A percentile compares a stretch with the other conserved stretches of the same genome.
These are phyloP conservation scores for Junonia oenone DNA, from an alignment of 2,888 invertebrate genomes.

Conservation along the genomic window DNA sequence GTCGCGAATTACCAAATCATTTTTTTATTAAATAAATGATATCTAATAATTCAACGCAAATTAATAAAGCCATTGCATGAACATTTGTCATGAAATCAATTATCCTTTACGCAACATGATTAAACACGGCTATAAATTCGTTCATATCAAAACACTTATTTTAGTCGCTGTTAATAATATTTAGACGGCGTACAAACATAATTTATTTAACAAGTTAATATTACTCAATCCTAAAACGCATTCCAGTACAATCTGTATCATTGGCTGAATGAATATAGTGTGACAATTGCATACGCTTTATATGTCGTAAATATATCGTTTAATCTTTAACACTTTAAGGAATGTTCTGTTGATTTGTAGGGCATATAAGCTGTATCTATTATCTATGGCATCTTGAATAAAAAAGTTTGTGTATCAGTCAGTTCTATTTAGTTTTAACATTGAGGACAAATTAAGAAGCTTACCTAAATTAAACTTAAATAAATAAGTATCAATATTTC, in stretches of 20 bases:
- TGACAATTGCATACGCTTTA: constrained; percentile 33
- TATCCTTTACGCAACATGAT: neutral
- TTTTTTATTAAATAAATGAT: neutral
- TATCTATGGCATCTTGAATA: too few relatives aligned
- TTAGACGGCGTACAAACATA: constrained; percentile 13
- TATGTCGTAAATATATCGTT: constrained; percentile 36
- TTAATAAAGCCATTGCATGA: neutral
- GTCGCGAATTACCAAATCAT: neutral
- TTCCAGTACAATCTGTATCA: constrained; percentile 31
- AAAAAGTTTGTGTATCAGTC: too few relatives aligned
- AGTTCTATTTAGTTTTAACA: too few relatives aligned
- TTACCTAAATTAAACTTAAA: too few relatives aligned
- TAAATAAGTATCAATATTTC: too few relatives aligned
- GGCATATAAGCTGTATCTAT: too few relatives aligned
- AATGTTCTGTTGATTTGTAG: too few relatives aligned
- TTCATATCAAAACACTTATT: neutral
- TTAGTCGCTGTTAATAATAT: constrained; percentile 15
- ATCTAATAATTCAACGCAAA: neutral
- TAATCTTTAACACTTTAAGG: constrained; percentile 31
- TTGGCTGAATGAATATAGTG: constrained; percentile 34
- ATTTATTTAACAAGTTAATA: constrained; percentile 19
- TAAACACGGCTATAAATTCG: neutral
- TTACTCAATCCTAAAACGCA: constrained; percentile 25
- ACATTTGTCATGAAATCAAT: neutral
- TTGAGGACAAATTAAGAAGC: too few relatives aligned